phyloP scores from a whole-genome alignment of 1,140 invertebrate species.

The Sycophila sp. region DNA sequence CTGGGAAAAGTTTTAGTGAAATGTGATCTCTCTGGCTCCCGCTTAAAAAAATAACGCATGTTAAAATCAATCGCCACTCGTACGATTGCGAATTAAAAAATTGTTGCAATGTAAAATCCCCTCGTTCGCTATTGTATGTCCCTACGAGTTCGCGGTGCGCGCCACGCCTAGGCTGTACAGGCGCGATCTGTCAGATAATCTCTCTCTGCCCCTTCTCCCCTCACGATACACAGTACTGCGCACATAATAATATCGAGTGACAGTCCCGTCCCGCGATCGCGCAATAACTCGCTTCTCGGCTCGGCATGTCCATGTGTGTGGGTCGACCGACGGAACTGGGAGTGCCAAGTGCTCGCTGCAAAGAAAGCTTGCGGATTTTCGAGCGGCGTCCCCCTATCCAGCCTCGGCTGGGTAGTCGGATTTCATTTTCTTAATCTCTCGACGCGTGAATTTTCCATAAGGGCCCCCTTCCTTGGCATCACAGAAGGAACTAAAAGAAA shows the following conservation, averaged over 20 bases:
- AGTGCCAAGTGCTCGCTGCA: background rate
- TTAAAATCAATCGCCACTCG: too few relatives aligned
- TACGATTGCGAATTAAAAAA: too few relatives aligned
- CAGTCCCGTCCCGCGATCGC: background rate
- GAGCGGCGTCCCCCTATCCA: background rate
- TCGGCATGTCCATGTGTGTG: background rate
- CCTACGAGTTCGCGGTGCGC: conserved; percentile 47
- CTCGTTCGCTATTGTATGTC: too few relatives aligned
- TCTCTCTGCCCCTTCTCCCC: conserved; percentile 37
- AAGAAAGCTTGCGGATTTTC: background rate
- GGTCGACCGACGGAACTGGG: background rate
- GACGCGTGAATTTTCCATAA: conserved; percentile 10
- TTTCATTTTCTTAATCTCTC: conserved; percentile 13
- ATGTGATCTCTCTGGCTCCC: too few relatives aligned
- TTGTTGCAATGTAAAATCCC: too few relatives aligned
- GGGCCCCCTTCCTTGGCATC: too few relatives aligned
- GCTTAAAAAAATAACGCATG: too few relatives aligned
- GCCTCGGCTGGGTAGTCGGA: background rate
- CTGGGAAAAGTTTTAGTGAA: too few relatives aligned
- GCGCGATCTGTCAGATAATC: conserved; percentile 60
- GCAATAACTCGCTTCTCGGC: background rate
- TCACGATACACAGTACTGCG: conserved; percentile 1
- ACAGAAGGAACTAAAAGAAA: too few relatives aligned
- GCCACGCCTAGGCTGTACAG: conserved; percentile 54
- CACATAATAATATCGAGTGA: conserved; percentile 7